A percentile compares a stretch with the other conserved stretches of the same genome.
Evolutionary conservation across 2,113 vertebrate species (phyloP).

Genomic region (Poeciliopsis turrubarensis): DNA sequence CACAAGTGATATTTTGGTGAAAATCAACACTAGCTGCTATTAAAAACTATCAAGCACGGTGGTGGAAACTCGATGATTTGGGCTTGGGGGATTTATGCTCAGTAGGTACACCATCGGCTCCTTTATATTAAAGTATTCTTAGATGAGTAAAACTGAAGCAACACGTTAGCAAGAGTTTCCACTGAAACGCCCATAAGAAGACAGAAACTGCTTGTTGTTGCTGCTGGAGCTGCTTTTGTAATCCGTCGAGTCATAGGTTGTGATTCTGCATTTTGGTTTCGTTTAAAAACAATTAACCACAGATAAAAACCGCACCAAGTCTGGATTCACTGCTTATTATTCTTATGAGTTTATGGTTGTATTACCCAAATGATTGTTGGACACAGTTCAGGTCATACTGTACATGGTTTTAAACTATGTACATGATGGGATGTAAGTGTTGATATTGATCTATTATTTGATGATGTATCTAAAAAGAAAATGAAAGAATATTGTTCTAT

Average conservation of each 20-base stretch:
- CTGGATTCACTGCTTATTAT: neutral
- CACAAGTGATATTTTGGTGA: neutral
- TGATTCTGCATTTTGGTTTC: neutral
- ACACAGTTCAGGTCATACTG: neutral
- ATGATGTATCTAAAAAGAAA: too few species aligned
- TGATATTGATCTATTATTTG: too few species aligned
- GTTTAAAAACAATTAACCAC: too few species aligned
- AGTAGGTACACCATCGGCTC: neutral
- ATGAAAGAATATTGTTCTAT: too few species aligned
- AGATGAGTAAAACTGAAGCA: neutral
- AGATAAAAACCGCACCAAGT: neutral
- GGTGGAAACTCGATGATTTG: neutral
- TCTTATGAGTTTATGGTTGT: neutral
- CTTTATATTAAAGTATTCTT: neutral
- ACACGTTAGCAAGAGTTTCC: neutral
- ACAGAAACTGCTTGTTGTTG: neutral
- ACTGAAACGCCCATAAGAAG: neutral
- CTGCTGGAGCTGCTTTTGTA: neutral
- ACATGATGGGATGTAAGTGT: too few species aligned
- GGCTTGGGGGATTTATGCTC: neutral
- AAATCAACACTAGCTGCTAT: neutral
- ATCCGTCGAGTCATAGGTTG: neutral
- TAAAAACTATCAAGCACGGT: neutral
- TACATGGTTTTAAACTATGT: neutral
- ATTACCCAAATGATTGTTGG: neutral